Conservation (phyloP, 2,888 invertebrate species). For the Dugesia japonica region DNA sequence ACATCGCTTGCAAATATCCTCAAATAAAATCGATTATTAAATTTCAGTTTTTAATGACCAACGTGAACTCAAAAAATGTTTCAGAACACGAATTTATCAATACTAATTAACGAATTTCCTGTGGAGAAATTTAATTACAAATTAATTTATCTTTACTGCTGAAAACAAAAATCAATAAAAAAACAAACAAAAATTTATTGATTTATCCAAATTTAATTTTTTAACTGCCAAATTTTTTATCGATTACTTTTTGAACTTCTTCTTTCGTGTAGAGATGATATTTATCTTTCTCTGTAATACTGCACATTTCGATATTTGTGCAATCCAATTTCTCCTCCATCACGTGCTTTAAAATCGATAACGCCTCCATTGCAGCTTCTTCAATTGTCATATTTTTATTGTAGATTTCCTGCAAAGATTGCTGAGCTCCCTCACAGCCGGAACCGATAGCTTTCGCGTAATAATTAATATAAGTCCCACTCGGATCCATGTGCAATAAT, state of each 20-base stretch:
- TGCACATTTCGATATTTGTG: conserved; percentile 84
- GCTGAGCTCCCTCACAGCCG: conserved; percentile 95
- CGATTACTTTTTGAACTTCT: conserved; percentile 58
- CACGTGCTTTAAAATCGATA: conserved; percentile 89
- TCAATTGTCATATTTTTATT: conserved; percentile 70
- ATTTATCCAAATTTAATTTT: no score
- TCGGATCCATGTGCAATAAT: conserved; percentile 93
- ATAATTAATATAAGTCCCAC: conserved; percentile 90
- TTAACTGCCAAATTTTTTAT: neutral
- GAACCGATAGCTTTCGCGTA: conserved; percentile 98
- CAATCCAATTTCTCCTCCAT: conserved; percentile 97
- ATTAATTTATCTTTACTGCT: no score
- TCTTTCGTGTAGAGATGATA: conserved; percentile 79
- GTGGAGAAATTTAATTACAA: no score
- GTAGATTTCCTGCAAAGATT: conserved; percentile 64
- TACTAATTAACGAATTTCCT: no score
- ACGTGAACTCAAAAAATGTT: no score
- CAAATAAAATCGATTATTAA: no score
- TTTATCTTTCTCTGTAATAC: conserved; percentile 65
- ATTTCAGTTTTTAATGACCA: no score
- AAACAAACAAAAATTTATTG: no score
- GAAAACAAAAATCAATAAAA: no score
- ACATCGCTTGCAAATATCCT: no score
- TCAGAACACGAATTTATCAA: no score
- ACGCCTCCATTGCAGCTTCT: conserved; percentile 74